These are phyloP conservation scores for Aurelia sp. DNA, from an alignment of 30 jellyfish, hydroid and myxozoan genomes.

Conservation along the genomic window DNA sequence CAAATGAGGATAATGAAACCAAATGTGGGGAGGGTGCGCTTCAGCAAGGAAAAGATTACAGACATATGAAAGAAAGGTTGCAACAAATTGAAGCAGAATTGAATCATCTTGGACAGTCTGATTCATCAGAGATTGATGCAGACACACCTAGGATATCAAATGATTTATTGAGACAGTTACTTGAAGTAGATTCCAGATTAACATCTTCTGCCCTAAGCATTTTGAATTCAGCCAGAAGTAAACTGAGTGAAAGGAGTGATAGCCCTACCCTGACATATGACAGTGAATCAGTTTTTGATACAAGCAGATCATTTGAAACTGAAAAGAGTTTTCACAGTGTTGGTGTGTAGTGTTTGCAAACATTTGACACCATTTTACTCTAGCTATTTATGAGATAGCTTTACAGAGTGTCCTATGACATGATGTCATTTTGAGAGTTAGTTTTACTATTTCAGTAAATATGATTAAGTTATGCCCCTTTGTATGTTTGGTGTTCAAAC, in stretches of 20 bases:
- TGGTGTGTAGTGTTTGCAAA: constrained; percentile 22
- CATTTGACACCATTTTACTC: no score
- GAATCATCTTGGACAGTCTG: constrained; percentile 21
- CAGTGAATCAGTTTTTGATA: constrained; percentile 4
- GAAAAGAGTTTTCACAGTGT: constrained; percentile 55
- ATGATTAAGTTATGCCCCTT: no score
- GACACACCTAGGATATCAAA: constrained; percentile 53
- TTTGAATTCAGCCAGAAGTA: constrained; percentile 51
- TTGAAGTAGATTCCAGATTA: constrained; percentile 77
- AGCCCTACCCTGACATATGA: constrained; percentile 7
- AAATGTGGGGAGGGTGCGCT: constrained; percentile 73
- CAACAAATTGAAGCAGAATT: constrained; percentile 64
- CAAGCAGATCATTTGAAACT: constrained; percentile 8
- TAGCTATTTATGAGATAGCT: no score
- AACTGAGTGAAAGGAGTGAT: constrained; percentile 13
- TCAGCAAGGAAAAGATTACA: constrained; percentile 46
- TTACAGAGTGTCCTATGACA: no score
- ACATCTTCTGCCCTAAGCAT: constrained; percentile 80
- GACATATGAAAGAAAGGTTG: constrained; percentile 58
- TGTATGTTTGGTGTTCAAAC: no score
- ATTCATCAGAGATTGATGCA: constrained; percentile 4
- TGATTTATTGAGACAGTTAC: constrained; percentile 68
- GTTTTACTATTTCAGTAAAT: no score
- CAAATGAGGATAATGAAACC: background rate
- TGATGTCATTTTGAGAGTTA: no score